phyloP scores from a whole-genome alignment of 2,113 vertebrate species.

The Psilopogon haemacephalus region DNA sequence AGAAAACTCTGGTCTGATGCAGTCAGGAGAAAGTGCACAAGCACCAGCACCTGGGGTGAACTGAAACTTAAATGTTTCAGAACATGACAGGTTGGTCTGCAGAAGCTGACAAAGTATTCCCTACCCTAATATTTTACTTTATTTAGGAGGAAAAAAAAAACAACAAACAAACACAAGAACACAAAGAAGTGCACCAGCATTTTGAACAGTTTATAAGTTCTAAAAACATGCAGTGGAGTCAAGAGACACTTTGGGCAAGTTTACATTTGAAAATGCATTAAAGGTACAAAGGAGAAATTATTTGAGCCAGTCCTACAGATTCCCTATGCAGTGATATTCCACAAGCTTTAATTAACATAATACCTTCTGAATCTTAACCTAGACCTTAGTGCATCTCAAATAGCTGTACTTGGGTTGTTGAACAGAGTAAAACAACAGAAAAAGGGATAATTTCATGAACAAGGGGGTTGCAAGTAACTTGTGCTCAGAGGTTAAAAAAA shows the following conservation, averaged over 20 bases:
- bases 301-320: not conserved
- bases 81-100: not conserved
- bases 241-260: not conserved
- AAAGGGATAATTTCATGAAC: not conserved
- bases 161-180: not conserved
- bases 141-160: not conserved
- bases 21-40: not conserved
- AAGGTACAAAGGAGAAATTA: not conserved
- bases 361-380: not conserved
- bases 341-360: not conserved
- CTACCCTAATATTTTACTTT: not conserved
- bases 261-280: not conserved
- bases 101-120: not conserved
- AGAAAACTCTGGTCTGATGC: not conserved
- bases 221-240: fast-evolving
- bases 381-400: not conserved
- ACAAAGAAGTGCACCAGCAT: not conserved
- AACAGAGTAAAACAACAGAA: not conserved
- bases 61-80: not conserved
- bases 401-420: fast-evolving
- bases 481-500: not conserved
- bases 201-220: not conserved
- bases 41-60: not conserved
- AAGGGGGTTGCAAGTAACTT: not conserved
- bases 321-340: not conserved